Conservation (phyloP, 2,113 vertebrate genomes). For the Ceuthmochares aereus region DNA sequence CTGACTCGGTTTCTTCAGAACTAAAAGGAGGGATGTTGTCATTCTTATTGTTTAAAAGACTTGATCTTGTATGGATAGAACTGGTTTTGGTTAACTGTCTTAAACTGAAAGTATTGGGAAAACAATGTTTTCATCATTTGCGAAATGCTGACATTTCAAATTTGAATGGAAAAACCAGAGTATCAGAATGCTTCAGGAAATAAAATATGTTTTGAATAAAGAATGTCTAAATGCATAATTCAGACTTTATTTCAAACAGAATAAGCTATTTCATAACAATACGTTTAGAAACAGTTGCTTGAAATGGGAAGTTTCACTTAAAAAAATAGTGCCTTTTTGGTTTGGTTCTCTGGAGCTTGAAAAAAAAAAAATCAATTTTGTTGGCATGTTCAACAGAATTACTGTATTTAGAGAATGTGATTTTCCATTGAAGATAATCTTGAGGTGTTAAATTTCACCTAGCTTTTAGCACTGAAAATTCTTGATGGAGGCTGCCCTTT, state of each 20-base stretch:
- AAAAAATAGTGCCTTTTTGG: not conserved
- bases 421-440: not conserved
- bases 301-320: not conserved
- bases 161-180: not conserved
- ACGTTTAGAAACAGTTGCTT: not conserved
- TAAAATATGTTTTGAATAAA: not conserved
- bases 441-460: not conserved
- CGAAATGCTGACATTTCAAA: not conserved
- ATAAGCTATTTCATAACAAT: not conserved
- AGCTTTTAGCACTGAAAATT: not conserved
- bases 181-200: not conserved
- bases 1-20: not conserved
- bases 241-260: not conserved
- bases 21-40: rapidly evolving
- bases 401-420: not conserved
- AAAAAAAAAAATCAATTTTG: not conserved
- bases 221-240: not conserved
- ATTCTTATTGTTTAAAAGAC: not conserved
- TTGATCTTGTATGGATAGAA: not conserved
- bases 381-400: not conserved
- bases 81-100: not conserved
- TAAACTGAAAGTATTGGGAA: not conserved
- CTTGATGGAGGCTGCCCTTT: not conserved
- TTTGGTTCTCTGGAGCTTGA: not conserved
- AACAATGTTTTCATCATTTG: not conserved